Evolutionary conservation across 2,888 invertebrate genomes (phyloP).

Genomic region (Phanerotoma sp.): DNA sequence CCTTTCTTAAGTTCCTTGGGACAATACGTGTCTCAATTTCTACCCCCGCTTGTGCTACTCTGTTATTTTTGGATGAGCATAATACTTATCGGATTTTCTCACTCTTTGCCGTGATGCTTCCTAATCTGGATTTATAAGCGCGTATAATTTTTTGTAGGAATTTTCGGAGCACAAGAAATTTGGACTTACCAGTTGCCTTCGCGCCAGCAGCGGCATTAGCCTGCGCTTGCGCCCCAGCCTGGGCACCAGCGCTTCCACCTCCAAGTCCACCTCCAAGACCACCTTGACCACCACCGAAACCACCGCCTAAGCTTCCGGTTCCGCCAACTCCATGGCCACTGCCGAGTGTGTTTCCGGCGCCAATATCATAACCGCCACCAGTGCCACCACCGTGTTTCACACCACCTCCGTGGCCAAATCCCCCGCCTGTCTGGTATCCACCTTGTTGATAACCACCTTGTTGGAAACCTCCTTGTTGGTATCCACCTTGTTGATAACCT

Average conservation of each 20-base stretch:
- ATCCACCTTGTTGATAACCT: constrained; percentile 3
- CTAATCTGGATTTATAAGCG: too few relatives aligned
- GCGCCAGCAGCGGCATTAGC: constrained; percentile 24
- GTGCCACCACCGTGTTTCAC: neutral
- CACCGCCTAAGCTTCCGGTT: neutral
- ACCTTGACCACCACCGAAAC: neutral
- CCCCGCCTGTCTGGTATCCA: neutral
- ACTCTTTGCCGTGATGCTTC: too few relatives aligned
- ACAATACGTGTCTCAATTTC: too few relatives aligned
- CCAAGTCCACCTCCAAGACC: neutral
- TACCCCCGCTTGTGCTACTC: too few relatives aligned
- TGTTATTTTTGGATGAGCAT: too few relatives aligned
- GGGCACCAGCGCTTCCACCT: neutral
- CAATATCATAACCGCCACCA: neutral
- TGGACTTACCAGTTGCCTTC: constrained; percentile 23
- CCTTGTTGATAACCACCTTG: constrained; percentile 3
- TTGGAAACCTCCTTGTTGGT: constrained; percentile 1
- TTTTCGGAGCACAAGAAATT: too few relatives aligned
- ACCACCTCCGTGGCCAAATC: neutral
- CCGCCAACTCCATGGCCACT: constrained; percentile 2
- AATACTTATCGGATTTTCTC: too few relatives aligned
- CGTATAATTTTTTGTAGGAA: too few relatives aligned
- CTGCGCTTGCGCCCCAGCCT: neutral
- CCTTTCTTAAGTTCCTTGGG: too few relatives aligned
- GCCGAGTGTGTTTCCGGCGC: neutral